Percentiles rank a stretch among this genome's conserved stretches.
Conservation (phyloP, 2,113 vertebrate species). For the Pholis gunnellus region DNA sequence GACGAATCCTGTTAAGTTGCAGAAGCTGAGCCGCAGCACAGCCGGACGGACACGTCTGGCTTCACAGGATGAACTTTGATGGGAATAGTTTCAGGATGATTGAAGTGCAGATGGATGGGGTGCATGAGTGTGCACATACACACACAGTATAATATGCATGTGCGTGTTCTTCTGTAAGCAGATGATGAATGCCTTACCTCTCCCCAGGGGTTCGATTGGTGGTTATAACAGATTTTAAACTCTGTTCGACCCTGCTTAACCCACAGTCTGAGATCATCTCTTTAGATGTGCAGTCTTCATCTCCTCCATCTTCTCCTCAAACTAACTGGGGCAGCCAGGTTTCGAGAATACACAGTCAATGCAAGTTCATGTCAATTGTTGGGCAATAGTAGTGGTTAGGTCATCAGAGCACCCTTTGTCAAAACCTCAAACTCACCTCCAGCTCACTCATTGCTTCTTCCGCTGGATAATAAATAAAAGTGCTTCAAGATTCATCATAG, state of each 20-base stretch:
- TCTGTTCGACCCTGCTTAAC: slow-evolving; percentile 16
- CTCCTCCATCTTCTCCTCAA: not conserved
- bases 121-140: slow-evolving; percentile 7
- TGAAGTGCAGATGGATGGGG: slow-evolving; percentile 27
- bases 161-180: slow-evolving; percentile 16
- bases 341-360: not conserved
- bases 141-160: not conserved
- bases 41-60: slow-evolving; percentile 45
- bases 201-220: slow-evolving; percentile 48
- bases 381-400: not conserved
- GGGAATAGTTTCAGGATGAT: slow-evolving; percentile 33
- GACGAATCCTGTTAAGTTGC: slow-evolving; percentile 62
- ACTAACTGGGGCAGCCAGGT: not conserved
- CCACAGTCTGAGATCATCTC: slow-evolving; percentile 26
- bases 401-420: not conserved
- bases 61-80: slow-evolving; percentile 51
- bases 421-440: not conserved
- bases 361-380: not conserved
- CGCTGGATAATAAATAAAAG: not conserved
- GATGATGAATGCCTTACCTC: slow-evolving; percentile 27
- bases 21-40: slow-evolving; percentile 46
- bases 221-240: slow-evolving; percentile 15
- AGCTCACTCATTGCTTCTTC: not conserved
- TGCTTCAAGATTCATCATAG: not conserved
- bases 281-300: slow-evolving; percentile 33